Conservation (phyloP, 2,113 vertebrate species). For the Peromyscus polionotus region DNA sequence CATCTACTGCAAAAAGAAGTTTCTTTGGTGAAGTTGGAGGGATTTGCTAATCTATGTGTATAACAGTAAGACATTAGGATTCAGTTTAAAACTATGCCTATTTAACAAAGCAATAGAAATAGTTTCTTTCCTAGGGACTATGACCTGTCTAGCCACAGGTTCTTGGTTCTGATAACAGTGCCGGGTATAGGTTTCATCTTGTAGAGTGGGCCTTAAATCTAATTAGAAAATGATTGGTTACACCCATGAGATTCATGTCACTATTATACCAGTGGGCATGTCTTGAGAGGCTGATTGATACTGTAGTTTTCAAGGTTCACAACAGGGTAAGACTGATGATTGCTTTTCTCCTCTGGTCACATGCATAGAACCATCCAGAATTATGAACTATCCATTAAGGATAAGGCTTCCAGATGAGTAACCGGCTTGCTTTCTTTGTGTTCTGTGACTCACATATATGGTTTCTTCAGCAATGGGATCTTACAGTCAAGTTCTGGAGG, state of each 20-base stretch:
- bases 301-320: neutral
- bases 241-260: neutral
- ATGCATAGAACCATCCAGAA: neutral
- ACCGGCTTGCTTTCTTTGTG: neutral
- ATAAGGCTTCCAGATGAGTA: neutral
- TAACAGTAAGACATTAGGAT: neutral
- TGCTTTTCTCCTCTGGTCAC: neutral
- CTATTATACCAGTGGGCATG: neutral
- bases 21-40: neutral
- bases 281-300: neutral
- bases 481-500: neutral
- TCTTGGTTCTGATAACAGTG: neutral
- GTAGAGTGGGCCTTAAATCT: neutral
- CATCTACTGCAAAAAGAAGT: neutral
- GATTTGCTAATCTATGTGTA: neutral
- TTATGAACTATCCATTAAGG: neutral
- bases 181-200: neutral
- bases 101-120: neutral
- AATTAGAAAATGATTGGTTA: neutral
- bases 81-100: neutral
- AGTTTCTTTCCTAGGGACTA: neutral
- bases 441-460: neutral
- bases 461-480: neutral
- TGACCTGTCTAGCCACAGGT: neutral
- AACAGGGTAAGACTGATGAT: neutral